Evolutionary conservation across 1,140 invertebrate species (phyloP).

Genomic region (Drosophila auraria): DNA sequence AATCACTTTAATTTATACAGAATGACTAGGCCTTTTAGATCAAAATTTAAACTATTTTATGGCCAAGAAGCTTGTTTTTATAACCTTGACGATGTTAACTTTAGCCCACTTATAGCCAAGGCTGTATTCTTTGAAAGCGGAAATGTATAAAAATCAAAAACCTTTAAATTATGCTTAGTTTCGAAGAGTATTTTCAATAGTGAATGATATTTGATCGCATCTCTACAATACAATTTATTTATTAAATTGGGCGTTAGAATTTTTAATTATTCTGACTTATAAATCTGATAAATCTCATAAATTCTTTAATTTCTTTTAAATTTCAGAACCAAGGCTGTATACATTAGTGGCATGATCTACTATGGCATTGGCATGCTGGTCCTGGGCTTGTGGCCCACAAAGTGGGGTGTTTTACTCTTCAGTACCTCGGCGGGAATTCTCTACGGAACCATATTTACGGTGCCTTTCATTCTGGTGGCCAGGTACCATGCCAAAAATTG

Average conservation of each 20-base stretch:
- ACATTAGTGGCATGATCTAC: conserved; percentile 91
- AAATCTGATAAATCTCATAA: too few species aligned
- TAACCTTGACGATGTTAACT: not conserved
- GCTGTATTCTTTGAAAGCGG: not conserved
- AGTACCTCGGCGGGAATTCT: conserved; percentile 92
- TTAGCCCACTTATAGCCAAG: not conserved
- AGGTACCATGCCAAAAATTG: conserved; percentile 91
- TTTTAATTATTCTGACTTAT: too few species aligned
- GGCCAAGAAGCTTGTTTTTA: not conserved
- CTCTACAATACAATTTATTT: too few species aligned
- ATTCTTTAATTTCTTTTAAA: not conserved
- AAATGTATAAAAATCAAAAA: not conserved
- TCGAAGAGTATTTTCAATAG: not conserved
- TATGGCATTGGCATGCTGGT: conserved; percentile 92
- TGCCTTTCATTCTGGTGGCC: conserved; percentile 94
- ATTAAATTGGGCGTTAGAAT: too few species aligned
- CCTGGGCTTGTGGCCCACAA: conserved; percentile 89
- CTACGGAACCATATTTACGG: conserved; percentile 94
- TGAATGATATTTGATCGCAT: not conserved
- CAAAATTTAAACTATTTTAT: not conserved
- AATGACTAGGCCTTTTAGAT: not conserved
- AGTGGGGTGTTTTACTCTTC: conserved; percentile 89
- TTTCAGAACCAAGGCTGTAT: conserved; percentile 88
- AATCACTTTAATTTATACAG: conserved; percentile 3
- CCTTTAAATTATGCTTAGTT: not conserved